Evolutionary conservation across 2,113 vertebrate species (phyloP), one percentile per base, ranked within the genome.

Genomic region (Pedionomus torquatus): DNA sequence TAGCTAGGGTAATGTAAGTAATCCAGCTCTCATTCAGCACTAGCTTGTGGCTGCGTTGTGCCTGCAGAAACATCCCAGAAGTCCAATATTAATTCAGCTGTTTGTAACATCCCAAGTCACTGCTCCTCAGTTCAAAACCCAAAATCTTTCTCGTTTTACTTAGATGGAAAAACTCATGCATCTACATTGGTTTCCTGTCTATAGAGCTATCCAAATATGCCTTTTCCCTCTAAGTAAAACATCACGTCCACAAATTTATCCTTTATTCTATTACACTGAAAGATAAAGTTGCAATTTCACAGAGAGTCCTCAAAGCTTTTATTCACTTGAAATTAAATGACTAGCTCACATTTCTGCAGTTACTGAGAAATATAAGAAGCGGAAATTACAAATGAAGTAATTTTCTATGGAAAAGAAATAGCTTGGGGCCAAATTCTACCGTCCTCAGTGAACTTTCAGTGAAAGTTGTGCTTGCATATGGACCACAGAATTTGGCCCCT

Each of bases 341-440:
- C 65, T 48, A 95, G 90, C 87, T 97, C 91, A 91, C 52, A 97
- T 97, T 97, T 96, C 89, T 95, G 96, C 94, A 95, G 94, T 95
- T 87, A 83, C 93, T 83, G 89, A 91, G 96, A 97, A 97, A 96
- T 96, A 92, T 94, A 95, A 96, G 96, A 95, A 93, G 92, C 95
- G 94, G 94, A 97, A 97, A 96, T 97, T 95, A 91, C 88, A 92
- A 96, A 94, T 97, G 96, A 96, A 96, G 94, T 96, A 91, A 97
- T 96, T 95, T 90, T 93, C 78, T 84, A 87, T 68, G 88, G 89
- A 96, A 97, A 96, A 97, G 82, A 75, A 95, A 95, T 60, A 87
- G 68, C 46, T 92, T 0, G 0, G 92, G 93, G 91, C 94, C 89
- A 89, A 93, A 93, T 60, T 82, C 74, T 89, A 87, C 74, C 41